Evolutionary conservation across 23 tunicate genomes (phyloP), one percentile per base, ranked within the genome.

Genomic region (Trididemnum clinides): DNA sequence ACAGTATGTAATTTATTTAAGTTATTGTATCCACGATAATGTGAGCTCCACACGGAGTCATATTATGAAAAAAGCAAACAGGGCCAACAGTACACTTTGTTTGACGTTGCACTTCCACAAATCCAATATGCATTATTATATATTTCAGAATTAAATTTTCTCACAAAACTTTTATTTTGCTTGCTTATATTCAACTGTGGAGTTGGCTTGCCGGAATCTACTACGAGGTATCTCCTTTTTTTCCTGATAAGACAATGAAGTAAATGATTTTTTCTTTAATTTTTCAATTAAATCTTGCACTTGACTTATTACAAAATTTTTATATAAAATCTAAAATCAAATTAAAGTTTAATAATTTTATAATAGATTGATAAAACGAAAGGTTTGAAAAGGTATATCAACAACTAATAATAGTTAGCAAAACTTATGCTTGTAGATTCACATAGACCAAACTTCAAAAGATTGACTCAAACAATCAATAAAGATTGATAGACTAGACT

Each of bases 21-120:
- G 39, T 69, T 10, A 69, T n/a, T 69, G 39, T 69, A 69, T 6
- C 76, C 76, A 69, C 76, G 38, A 69, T 69, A 6, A 29, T 35
- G 76, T 69, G 39, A 69, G 39, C 76, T 69, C 76, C 38, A 69
- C 18, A 33, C 37, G 10, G 38, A 33, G 3, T 69, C 39, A 33
- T 69, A 35, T 30, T 30, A 3, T 28, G 76, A 69, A 69, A 69
- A 69, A 28, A 69, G 37, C 37, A 69, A 69, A n/a, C 76, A 69
- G 37, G 76, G 76, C 76, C 76, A 69, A 31, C 76, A 69, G 39
- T 69, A 69, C 39, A 28, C 28, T 31, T 69, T 69, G 10, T 69
- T 69, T 69, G 76, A 29, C 6, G 38, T 4, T 69, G 37, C 18
- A 6, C 76, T 69, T 69, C 76, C 76, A 69, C 76, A 69, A 4